phyloP scores from a whole-genome alignment of 2,113 vertebrate species.

The Alexandromys fortis region DNA sequence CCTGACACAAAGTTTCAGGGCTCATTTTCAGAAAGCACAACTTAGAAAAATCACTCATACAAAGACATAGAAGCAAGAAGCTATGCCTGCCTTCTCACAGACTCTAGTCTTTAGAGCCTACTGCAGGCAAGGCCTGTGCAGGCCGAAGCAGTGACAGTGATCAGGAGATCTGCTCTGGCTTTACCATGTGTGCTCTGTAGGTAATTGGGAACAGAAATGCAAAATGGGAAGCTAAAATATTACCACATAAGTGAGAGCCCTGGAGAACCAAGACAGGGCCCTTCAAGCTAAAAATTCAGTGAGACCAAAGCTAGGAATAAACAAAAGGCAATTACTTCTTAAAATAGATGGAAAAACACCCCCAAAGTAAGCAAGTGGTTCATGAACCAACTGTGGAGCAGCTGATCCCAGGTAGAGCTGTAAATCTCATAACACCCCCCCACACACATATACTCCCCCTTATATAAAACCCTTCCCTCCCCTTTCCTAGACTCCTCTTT shows the following conservation, averaged over 20 bases:
- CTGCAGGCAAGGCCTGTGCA: neutral
- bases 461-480: neutral
- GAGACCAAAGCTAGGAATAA: neutral
- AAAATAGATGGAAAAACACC: neutral
- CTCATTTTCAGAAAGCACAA: conserved; percentile 1
- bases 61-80: neutral
- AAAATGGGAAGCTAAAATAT: conserved; percentile 18
- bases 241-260: neutral
- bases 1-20: neutral
- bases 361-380: neutral
- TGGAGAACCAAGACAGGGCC: neutral
- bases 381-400: neutral
- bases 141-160: neutral
- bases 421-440: neutral
- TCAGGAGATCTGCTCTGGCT: neutral
- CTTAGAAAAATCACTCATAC: neutral
- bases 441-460: neutral
- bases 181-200: neutral
- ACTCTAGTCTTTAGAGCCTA: neutral
- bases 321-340: neutral
- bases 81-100: neutral
- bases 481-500: neutral
- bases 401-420: neutral
- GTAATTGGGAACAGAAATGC: neutral
- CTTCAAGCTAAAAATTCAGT: neutral